Evolutionary conservation across 1,140 invertebrate species (phyloP), one percentile per base, ranked within the genome.

Genomic region (Papilio polyxenes): DNA sequence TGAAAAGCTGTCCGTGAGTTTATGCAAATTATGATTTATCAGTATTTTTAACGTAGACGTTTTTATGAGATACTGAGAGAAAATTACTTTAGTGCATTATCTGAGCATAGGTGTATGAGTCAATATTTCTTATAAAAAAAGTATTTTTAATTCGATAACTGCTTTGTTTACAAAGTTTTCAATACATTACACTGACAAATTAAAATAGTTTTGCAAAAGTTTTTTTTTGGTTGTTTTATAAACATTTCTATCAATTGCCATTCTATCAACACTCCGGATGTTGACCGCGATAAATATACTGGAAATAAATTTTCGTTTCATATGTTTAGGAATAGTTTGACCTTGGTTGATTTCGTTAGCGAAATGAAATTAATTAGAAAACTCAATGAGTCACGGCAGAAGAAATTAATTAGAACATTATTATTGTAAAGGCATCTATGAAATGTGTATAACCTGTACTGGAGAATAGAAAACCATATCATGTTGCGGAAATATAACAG

Each of bases 11-110:
- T 78, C 53, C 31, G 31, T 79, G 77, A 62, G 62, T 31, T 79
- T 79, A 79, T 79, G 17, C 37, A 62, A 79, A 49, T 40, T 62
- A 2, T 79, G 51, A 79, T 79, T 79, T 79, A 79, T 79, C 77
- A 40, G 5, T 59, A 6, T 79, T 31, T 62, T 79, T 20, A 79
- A 79, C 56, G 51, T 79, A 62, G 77, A 56, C 31, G 77, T 79
- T 49, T 77, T 77, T 77, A 53, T 77, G 48, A 59, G 20, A 51
- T 76, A 37, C 76, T 44, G 7, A 44, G 40, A 44, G 31, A 51
- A 37, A 79, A 79, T 13, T 59, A 62, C 17, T n/a, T 15, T 6
- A 65, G 13, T 31, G 62, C 56, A 20, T 65, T 65, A 11, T 65
- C n/a, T 20, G 20, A 23, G 11, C 20, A 10, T 31, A 65, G 11